phyloP scores from a whole-genome alignment of 1,140 invertebrate genomes.

The Trichogramma pretiosum region DNA sequence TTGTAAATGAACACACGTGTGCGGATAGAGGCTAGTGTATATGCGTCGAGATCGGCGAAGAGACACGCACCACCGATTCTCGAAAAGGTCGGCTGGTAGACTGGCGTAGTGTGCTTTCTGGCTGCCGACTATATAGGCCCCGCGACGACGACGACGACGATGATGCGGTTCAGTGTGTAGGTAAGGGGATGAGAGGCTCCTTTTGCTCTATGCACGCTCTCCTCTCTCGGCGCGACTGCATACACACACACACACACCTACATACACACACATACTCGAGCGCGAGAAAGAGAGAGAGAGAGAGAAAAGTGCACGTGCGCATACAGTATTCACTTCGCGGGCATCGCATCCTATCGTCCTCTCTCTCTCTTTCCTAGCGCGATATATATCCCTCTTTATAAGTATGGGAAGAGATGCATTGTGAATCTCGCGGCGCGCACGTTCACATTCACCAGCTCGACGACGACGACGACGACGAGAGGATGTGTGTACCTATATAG shows the following conservation, averaged over 20 bases:
- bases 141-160: slow-evolving; percentile 12
- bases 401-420: too few species aligned
- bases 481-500: too few species aligned
- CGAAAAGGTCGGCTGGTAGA: slow-evolving; percentile 34
- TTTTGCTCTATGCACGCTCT: too few species aligned
- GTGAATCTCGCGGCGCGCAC: slow-evolving; percentile 2
- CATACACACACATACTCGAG: slow-evolving; percentile 16
- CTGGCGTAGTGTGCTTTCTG: slow-evolving; percentile 34
- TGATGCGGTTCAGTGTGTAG: slow-evolving; percentile 20
- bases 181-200: slow-evolving; percentile 34
- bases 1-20: neutral
- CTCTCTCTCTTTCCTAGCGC: too few species aligned
- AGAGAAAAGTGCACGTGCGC: neutral
- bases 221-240: too few species aligned
- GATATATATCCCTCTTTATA: too few species aligned
- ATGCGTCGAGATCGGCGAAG: neutral
- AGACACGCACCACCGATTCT: slow-evolving; percentile 30
- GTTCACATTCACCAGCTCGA: too few species aligned
- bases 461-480: too few species aligned
- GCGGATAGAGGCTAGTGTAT: slow-evolving; percentile 3
- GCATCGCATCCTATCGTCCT: neutral
- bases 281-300: slow-evolving; percentile 1
- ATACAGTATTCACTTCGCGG: neutral
- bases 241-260: slow-evolving; percentile 22
- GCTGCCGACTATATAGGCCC: slow-evolving; percentile 36